Conservation (phyloP, 2,797 vertebrate species). For the Hydrolagus colliei region DNA sequence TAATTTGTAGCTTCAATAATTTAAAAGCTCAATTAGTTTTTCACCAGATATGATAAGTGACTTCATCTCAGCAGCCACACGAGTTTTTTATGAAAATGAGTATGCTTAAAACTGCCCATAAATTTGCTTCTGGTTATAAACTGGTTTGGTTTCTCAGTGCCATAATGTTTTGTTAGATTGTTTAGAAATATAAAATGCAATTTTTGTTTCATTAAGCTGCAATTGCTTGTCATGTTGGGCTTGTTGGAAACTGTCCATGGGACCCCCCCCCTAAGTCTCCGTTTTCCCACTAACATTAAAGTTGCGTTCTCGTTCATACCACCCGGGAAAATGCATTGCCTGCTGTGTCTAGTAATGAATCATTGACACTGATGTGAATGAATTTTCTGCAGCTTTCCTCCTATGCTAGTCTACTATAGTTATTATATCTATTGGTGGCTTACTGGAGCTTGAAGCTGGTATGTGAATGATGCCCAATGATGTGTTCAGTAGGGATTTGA, state of each 20-base stretch:
- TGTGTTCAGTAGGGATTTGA: background rate
- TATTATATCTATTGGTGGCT: slow-evolving; percentile 1
- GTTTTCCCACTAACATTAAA: slow-evolving; percentile 5
- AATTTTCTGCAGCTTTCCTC: slow-evolving; percentile 16
- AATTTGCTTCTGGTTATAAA: background rate
- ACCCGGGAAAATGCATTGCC: background rate
- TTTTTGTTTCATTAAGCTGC: background rate
- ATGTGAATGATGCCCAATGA: background rate
- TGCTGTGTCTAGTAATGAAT: slow-evolving; percentile 28
- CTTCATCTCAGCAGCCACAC: background rate
- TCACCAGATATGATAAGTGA: background rate
- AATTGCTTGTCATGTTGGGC: background rate
- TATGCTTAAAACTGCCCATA: background rate
- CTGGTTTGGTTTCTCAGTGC: background rate
- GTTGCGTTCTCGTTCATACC: slow-evolving; percentile 12
- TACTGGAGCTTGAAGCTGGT: background rate
- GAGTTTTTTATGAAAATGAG: background rate
- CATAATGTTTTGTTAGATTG: background rate
- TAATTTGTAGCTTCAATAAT: slow-evolving; percentile 9
- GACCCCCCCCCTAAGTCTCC: background rate
- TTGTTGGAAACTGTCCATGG: slow-evolving; percentile 17
- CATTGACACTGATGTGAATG: slow-evolving; percentile 25
- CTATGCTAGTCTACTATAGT: slow-evolving; percentile 18
- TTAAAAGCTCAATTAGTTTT: background rate
- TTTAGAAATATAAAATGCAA: background rate